Evolutionary conservation across 2,888 invertebrate genomes (phyloP), one percentile per base, ranked within the genome.

Genomic region (Caradrina kadenii): DNA sequence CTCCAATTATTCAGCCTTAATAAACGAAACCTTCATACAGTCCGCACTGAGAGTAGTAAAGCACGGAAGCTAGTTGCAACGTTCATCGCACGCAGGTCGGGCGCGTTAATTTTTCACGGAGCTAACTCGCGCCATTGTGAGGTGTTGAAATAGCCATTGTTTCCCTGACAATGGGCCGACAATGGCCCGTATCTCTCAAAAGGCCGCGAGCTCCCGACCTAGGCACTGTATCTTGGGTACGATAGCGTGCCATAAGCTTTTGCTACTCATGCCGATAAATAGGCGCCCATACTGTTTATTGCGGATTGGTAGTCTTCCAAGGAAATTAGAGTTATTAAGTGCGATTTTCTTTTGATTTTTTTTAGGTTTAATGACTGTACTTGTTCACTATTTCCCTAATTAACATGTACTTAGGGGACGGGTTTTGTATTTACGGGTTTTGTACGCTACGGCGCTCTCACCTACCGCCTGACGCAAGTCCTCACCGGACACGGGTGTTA

Each of bases 51-150:
- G 50, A 42, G 53, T 22, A 53, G 35, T 69, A 39, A 58, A 26
- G 76, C 69, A 66, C 82, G 80, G 80, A 81, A 82, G 83, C 82
- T 76, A 60, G 81, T 77, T 73, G 77, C 72, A 75, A 66, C 71
- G 84, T 82, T 82, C 88, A 85, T 86, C 80, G 84, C 83, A 89
- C 88, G 91, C 89, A 90, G 87, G 85, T 88, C 84, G 85, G 83
- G 85, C 83, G 87, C 88, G 89, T 92, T 90, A 92, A 92, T 92
- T 93, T 93, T 93, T 93, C 91, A 90, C 87, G 84, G 87, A 89
- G 88, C 90, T 88, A 90, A 89, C 91, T 89, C 86, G 84, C 71
- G 84, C 89, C 86, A 91, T 92, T 92, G 92, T 92, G 88, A 90
- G 90, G 92, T 90, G 92, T 91, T 88, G 90, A 89, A 90, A 90